Evolutionary conservation across 1,140 invertebrate genomes (phyloP).

Genomic region (Phocides pigmalion): DNA sequence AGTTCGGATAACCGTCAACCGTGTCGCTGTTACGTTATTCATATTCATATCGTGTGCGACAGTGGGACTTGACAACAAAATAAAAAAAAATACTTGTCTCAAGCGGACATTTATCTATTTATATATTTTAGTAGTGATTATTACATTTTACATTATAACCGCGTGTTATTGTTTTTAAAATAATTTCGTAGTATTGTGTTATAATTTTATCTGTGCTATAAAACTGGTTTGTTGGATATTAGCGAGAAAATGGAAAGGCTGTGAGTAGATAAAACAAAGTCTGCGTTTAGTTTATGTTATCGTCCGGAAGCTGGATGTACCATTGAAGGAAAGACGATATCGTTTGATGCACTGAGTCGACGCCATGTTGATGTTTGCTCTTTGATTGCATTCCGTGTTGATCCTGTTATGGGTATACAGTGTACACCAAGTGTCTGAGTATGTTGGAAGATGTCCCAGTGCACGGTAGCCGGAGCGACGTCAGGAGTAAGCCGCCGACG

Average conservation of each 20-base stretch:
- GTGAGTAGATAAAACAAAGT: constrained; percentile 43
- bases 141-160: background rate
- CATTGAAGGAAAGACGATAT: constrained; percentile 35
- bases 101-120: constrained; percentile 48
- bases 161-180: background rate
- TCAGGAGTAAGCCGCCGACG: constrained; percentile 57
- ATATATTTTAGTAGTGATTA: constrained; percentile 23
- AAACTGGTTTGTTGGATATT: constrained; percentile 4
- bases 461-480: constrained; percentile 69
- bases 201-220: background rate
- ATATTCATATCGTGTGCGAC: constrained; percentile 25
- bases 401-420: constrained; percentile 73
- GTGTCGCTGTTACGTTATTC: constrained; percentile 9
- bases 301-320: constrained; percentile 14
- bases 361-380: constrained; percentile 81
- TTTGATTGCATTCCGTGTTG: constrained; percentile 56
- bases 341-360: constrained; percentile 49
- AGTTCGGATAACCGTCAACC: background rate
- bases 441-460: constrained; percentile 81
- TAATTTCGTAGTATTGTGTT: background rate
- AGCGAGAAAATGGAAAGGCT: constrained; percentile 40
- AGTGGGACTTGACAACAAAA: constrained; percentile 30
- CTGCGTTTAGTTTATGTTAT: constrained; percentile 17
- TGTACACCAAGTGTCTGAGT: constrained; percentile 67
- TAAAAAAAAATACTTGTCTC: constrained; percentile 41